Evolutionary conservation across 2,797 vertebrate species (phyloP), one percentile per base, ranked within the genome.

Genomic region (Cygnus olor): DNA sequence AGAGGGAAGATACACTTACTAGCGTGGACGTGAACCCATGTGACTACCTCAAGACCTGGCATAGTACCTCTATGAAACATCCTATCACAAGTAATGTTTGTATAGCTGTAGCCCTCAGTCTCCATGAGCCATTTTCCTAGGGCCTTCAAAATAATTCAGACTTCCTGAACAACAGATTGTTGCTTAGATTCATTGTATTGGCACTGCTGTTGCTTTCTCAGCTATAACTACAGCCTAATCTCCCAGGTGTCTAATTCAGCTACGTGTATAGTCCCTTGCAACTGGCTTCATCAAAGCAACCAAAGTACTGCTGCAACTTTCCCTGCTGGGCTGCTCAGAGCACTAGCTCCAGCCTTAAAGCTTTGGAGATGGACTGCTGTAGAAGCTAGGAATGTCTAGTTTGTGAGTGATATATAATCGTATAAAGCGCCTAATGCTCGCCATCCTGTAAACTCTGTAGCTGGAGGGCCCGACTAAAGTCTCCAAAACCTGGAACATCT

Each of bases 181-280:
- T 94, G 79, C 71, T 96, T 85, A 89, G 53, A 80, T 68, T 92
- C 76, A 51, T 45, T 0, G 10, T 44, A 15, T 45, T 73, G 71
- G 84, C 65, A 54, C 45, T 44, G 84, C 92, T 90, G 87, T 76
- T 94, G 79, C 95, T 95, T 95, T 95, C 89, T 76, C 85, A 92
- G 92, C 92, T 83, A 42, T 85, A 92, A 91, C 86, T 92, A 44
- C 87, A 89, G 58, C 32, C 61, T 79, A 91, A 8, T 71, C 61
- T 96, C 90, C 95, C 95, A 94, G 86, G 93, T 96, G 93, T 73
- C 90, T 88, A 82, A 87, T 96, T 89, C 93, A 85, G 51, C 88
- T 91, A 71, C 13, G 65, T 58, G 40, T 42, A 36, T 20, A 86
- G 84, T 65, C 53, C 87, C 81, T 71, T 68, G 64, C 78, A 88